Percentiles rank a stretch among this genome's conserved stretches.
Conservation (phyloP, 2,113 vertebrate species). For the Ailuropoda melanoleuca region DNA sequence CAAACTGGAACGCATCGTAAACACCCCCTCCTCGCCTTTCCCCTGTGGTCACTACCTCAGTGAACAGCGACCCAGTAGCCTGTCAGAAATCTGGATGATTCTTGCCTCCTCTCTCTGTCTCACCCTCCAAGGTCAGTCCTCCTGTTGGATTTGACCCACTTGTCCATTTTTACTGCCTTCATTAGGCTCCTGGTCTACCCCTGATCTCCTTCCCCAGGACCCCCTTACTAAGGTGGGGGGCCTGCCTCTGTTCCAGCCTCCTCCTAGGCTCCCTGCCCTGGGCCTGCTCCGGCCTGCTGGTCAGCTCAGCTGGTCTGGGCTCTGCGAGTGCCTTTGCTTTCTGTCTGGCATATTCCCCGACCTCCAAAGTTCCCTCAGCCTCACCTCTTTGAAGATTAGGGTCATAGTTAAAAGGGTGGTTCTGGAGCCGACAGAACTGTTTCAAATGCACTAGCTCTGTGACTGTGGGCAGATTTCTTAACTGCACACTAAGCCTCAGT, state of each 20-base stretch:
- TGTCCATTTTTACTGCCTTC: neutral
- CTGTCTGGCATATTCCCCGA: too few relatives aligned
- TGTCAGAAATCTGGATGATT: neutral
- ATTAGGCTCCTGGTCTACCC: neutral
- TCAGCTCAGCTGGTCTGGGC: too few relatives aligned
- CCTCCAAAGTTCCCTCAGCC: neutral
- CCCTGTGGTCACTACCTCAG: neutral
- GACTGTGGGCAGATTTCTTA: neutral
- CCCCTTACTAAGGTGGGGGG: neutral
- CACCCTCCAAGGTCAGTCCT: neutral
- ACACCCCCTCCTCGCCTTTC: neutral
- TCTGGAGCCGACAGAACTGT: neutral
- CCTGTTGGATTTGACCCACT: neutral
- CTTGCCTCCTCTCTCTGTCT: neutral
- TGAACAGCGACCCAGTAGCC: neutral
- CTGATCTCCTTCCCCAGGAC: rapidly evolving
- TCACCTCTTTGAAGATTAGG: neutral
- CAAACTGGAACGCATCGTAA: neutral
- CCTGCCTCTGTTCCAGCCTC: too few relatives aligned
- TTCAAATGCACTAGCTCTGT: neutral
- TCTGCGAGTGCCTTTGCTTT: neutral
- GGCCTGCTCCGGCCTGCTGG: neutral
- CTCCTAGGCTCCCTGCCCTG: neutral
- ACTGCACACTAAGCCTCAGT: neutral
- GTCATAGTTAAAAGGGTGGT: neutral